Base-by-base conservation (phyloP, 1,140 invertebrate genomes). In the Drosophila sp. region DNA sequence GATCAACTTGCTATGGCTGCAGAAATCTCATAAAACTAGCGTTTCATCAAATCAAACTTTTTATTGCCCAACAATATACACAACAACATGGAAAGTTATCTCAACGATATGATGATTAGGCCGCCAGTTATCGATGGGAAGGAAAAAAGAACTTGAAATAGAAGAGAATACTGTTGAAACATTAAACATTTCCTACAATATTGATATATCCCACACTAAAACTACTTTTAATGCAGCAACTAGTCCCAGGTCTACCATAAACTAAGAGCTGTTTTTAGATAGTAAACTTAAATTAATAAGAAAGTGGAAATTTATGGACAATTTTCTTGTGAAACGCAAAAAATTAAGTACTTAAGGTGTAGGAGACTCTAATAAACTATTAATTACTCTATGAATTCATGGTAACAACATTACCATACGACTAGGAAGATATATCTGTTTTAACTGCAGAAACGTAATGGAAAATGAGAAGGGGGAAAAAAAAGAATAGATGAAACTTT, bases 1-100 rank as follows among this genome's bases (percentile, higher is more conserved):
- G 56, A 86, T 86, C 75, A 35, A 67, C 35, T 57, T 70, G 38
- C 27, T 41, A 41, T 35, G 6, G 5, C 44, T 58, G 27, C 41
- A 54, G 40, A 57, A 68, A 44, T 57, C 40, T 38, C 47, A 68
- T 58, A 58, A 76, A 60, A 76, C 29, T 69, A 11, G 0, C 2
- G n/a, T 76, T 76, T 60, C 10, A n/a, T 57, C 56, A 35, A 70
- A 65, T 38, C 44, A 60, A 27, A 27, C 2, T 10, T 50, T 50
- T 50, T 50, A 50, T 50, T 27, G 8, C 6, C 23, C 44, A 47
- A 47, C 23, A 7, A 47, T 47, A 47, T 23, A 6, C 7, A 50
- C 27, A 27, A 50, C 25, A 50, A 5, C 27, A 50, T 50, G 23
- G 6, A 47, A 47, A 47, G 17, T 47, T 47, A 27, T 50, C 23